Percentiles rank a stretch among this genome's conserved stretches.
phyloP scores from a whole-genome alignment of 2,888 invertebrate species.

The Scaptomyza parva region DNA sequence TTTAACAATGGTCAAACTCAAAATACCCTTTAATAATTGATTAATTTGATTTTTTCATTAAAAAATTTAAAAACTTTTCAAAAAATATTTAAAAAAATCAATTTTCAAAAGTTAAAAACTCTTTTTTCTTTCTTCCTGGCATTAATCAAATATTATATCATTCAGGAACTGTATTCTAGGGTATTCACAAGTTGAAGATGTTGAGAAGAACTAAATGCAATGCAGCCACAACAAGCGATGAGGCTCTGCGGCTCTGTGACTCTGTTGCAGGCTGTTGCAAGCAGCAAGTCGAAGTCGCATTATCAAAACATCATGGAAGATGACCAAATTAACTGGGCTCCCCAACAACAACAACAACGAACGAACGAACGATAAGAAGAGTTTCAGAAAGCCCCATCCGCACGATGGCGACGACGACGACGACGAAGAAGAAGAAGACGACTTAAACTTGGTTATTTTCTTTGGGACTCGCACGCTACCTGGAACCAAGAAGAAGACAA shows the following conservation, averaged over 20 bases:
- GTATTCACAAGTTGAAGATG: constrained; percentile 27
- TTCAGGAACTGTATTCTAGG: constrained; percentile 8
- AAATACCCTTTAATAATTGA: no score
- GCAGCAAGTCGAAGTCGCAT: constrained; percentile 57
- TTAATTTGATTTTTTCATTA: no score
- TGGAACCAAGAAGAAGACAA: no score
- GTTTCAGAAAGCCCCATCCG: constrained; percentile 22
- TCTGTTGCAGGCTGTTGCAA: no score
- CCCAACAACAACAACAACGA: constrained; percentile 13
- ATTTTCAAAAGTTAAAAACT: no score
- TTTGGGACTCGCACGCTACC: constrained; percentile 63
- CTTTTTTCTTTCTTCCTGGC: no score
- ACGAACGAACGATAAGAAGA: constrained; percentile 16
- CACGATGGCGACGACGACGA: constrained; percentile 59
- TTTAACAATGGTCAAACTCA: background rate
- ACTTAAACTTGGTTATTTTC: constrained; percentile 18
- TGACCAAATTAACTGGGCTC: constrained; percentile 79
- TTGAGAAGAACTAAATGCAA: constrained; percentile 22
- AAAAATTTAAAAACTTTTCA: background rate
- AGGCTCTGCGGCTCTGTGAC: no score
- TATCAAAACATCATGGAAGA: constrained; percentile 82
- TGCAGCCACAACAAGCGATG: constrained; percentile 28
- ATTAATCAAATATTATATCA: no score
- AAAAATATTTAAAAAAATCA: no score
- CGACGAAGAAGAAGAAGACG: no score